Conservation (phyloP, 2,113 vertebrate species). For the Hucho hucho region DNA sequence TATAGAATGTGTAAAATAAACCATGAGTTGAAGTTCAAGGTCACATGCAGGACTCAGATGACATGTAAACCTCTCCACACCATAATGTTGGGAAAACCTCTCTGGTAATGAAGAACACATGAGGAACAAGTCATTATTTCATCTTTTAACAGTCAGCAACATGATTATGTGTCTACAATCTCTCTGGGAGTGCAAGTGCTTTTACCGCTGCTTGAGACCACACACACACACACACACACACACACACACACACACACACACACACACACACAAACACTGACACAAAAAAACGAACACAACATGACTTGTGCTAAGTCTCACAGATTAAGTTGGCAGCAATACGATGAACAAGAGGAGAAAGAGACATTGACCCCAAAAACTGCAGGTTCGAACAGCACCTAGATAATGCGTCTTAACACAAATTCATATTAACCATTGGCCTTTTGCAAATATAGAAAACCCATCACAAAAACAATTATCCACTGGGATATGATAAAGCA, state of each 20-base stretch:
- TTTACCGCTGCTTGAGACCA: slow-evolving; percentile 42
- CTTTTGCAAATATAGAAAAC: slow-evolving; percentile 55
- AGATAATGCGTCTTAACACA: slow-evolving; percentile 41
- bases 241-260: slow-evolving; percentile 13
- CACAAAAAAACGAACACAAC: slow-evolving; percentile 18
- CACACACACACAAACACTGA: background rate
- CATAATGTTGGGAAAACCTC: slow-evolving; percentile 5
- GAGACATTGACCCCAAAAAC: slow-evolving; percentile 42
- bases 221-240: slow-evolving; percentile 5
- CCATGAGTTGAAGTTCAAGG: background rate
- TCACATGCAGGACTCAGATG: slow-evolving; percentile 8
- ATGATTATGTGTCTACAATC: slow-evolving; percentile 39
- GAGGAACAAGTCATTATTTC: background rate
- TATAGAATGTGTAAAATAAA: background rate
- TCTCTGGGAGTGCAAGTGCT: slow-evolving; percentile 56
- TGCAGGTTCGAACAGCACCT: slow-evolving; percentile 20
- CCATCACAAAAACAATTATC: slow-evolving; percentile 70
- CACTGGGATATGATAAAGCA: slow-evolving; percentile 70
- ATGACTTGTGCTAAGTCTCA: slow-evolving; percentile 39
- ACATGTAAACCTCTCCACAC: slow-evolving; percentile 22
- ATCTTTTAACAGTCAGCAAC: slow-evolving; percentile 19
- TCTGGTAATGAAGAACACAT: slow-evolving; percentile 11
- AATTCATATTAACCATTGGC: slow-evolving; percentile 49
- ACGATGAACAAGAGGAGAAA: slow-evolving; percentile 35
- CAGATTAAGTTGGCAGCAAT: slow-evolving; percentile 45